Conservation (phyloP, 2,888 invertebrate genomes). For the Hylaea fasciaria region DNA sequence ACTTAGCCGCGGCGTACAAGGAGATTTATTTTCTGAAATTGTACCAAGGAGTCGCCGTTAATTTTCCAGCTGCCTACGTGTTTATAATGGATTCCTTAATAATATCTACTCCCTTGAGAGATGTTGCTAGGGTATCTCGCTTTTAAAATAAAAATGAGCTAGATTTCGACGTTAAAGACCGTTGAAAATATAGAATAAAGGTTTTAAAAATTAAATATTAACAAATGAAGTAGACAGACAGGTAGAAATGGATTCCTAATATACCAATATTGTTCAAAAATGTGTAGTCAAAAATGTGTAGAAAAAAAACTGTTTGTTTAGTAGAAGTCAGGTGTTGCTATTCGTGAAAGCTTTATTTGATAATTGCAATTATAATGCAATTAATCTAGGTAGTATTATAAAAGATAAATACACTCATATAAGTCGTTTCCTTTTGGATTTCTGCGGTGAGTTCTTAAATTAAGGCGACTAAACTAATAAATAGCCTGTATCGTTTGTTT, state of each 20-base stretch:
- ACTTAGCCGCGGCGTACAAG: slow-evolving; percentile 50
- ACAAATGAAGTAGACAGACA: background rate
- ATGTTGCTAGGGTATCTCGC: slow-evolving; percentile 39
- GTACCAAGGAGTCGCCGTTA: slow-evolving; percentile 51
- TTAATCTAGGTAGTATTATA: too few relatives aligned
- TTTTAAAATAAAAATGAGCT: slow-evolving; percentile 38
- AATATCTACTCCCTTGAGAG: slow-evolving; percentile 45
- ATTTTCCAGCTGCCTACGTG: slow-evolving; percentile 50
- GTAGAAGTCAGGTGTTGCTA: too few relatives aligned
- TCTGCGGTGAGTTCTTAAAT: too few relatives aligned
- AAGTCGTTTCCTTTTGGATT: too few relatives aligned
- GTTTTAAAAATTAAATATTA: background rate
- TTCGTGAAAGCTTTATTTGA: too few relatives aligned
- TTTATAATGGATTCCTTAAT: slow-evolving; percentile 53
- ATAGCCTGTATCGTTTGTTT: background rate
- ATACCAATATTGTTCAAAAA: too few relatives aligned
- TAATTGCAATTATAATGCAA: too few relatives aligned
- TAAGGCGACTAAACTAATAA: too few relatives aligned
- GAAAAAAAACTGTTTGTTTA: too few relatives aligned
- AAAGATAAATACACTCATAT: too few relatives aligned
- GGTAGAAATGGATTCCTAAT: background rate
- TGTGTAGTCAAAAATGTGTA: too few relatives aligned
- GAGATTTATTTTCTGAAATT: slow-evolving; percentile 57
- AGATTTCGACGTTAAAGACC: slow-evolving; percentile 13
- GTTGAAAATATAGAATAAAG: background rate